A percentile compares a stretch with the other conserved stretches of the same genome.
phyloP scores from a whole-genome alignment of 2,888 invertebrate species.

The Pharmacophagus antenor region DNA sequence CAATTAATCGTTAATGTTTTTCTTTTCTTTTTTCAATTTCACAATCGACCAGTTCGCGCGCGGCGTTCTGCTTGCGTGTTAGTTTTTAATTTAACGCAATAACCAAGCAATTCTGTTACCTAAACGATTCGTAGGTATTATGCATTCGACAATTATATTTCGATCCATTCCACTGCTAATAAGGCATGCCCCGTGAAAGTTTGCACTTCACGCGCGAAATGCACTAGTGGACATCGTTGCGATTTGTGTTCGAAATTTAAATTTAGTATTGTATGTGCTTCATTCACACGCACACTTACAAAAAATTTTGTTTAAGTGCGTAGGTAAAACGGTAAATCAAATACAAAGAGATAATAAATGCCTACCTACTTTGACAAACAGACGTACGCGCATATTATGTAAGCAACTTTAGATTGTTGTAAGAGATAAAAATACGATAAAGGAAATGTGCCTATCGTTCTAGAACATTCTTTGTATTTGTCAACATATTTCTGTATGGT shows the following conservation, averaged over 20 bases:
- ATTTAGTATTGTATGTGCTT: no score
- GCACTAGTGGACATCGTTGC: not conserved
- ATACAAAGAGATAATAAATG: not conserved
- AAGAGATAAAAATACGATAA: not conserved
- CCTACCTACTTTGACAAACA: not conserved
- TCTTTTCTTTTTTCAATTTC: not conserved
- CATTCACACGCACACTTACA: not conserved
- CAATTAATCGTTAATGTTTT: constrained; percentile 17
- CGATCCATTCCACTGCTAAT: constrained; percentile 26
- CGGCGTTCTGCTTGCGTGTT: constrained; percentile 17
- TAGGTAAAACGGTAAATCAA: not conserved
- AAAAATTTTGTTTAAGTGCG: not conserved
- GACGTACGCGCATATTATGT: not conserved
- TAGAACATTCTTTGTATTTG: not conserved
- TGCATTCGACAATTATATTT: constrained; percentile 25
- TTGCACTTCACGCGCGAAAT: constrained; percentile 12
- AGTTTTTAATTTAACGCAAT: constrained; percentile 19
- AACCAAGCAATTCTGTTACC: constrained; percentile 21
- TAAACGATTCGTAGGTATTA: constrained; percentile 25
- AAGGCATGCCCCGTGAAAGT: constrained; percentile 22
- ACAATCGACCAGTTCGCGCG: constrained; percentile 9
- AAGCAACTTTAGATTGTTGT: not conserved
- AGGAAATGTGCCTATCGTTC: not conserved
- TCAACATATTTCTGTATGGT: no score
- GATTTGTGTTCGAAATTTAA: constrained; percentile 5